These are phyloP conservation scores for Plebejus anna DNA, from an alignment of 2,888 invertebrate species.

Conservation along the genomic window DNA sequence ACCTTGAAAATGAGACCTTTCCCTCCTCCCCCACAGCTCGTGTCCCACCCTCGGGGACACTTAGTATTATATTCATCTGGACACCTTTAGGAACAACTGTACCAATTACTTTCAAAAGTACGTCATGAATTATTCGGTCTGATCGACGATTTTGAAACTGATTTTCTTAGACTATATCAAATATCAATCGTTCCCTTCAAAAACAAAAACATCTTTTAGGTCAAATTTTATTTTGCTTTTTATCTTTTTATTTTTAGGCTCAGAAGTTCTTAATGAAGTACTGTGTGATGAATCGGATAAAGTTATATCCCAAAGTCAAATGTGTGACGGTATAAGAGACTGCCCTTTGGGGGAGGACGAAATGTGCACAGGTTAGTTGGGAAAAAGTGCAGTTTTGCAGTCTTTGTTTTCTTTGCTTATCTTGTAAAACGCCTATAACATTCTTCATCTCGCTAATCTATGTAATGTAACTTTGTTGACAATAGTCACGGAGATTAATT, in stretches of 20 bases:
- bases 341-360: conserved; percentile 48
- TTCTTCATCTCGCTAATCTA: background rate
- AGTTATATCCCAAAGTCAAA: conserved; percentile 40
- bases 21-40: too few relatives aligned
- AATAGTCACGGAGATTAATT: background rate
- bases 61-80: too few relatives aligned
- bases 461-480: background rate
- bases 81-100: too few relatives aligned
- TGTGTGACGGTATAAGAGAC: conserved; percentile 41
- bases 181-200: too few relatives aligned
- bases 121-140: too few relatives aligned
- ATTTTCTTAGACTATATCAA: too few relatives aligned
- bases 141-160: too few relatives aligned
- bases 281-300: conserved; percentile 30
- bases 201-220: too few relatives aligned
- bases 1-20: too few relatives aligned
- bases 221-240: background rate
- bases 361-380: conserved; percentile 32
- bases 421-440: background rate
- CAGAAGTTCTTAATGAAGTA: background rate
- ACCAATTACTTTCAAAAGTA: too few relatives aligned
- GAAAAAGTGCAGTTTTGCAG: background rate
- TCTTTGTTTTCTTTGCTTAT: background rate
- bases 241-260: background rate
- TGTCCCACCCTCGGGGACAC: too few relatives aligned